Conservation (phyloP, 1,140 invertebrate genomes). For the Doryteuthis pealeii region DNA sequence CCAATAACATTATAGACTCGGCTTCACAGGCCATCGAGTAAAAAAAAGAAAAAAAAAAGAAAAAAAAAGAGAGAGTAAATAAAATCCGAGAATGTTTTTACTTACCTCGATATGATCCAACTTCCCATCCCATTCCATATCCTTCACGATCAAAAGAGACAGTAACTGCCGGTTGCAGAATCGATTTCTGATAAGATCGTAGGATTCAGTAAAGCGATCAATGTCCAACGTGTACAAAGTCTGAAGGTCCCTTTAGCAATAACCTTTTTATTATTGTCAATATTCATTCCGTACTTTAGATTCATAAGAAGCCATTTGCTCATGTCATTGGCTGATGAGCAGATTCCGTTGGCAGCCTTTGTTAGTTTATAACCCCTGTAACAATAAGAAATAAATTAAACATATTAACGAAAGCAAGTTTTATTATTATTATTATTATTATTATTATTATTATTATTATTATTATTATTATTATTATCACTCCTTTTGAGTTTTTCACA, state of each 20-base stretch:
- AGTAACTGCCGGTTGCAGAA: slow-evolving; percentile 23
- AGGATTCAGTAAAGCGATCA: slow-evolving; percentile 13
- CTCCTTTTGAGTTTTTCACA: too few species aligned
- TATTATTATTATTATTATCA: too few species aligned
- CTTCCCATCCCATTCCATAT: slow-evolving; percentile 29
- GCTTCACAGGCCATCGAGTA: too few species aligned
- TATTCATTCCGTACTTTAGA: slow-evolving; percentile 21
- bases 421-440: too few species aligned
- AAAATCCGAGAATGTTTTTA: too few species aligned
- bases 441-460: too few species aligned
- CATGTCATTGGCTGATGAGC: slow-evolving; percentile 34
- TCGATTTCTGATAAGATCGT: slow-evolving; percentile 12
- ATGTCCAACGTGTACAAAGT: not conserved
- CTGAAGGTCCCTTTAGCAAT: not conserved
- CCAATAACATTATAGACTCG: too few species aligned
- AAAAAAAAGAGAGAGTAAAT: too few species aligned
- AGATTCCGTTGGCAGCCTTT: slow-evolving; percentile 24
- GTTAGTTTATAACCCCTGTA: slow-evolving; percentile 27
- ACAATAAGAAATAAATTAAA: not conserved
- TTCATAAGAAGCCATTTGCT: slow-evolving; percentile 32
- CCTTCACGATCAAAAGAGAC: slow-evolving; percentile 20
- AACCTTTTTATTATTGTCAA: not conserved
- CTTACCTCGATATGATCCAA: slow-evolving; percentile 35
- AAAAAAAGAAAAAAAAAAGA: too few species aligned
- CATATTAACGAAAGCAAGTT: too few species aligned